These are phyloP conservation scores for Agrochola circellaris DNA, from an alignment of 2,888 invertebrate genomes.

Conservation along the genomic window DNA sequence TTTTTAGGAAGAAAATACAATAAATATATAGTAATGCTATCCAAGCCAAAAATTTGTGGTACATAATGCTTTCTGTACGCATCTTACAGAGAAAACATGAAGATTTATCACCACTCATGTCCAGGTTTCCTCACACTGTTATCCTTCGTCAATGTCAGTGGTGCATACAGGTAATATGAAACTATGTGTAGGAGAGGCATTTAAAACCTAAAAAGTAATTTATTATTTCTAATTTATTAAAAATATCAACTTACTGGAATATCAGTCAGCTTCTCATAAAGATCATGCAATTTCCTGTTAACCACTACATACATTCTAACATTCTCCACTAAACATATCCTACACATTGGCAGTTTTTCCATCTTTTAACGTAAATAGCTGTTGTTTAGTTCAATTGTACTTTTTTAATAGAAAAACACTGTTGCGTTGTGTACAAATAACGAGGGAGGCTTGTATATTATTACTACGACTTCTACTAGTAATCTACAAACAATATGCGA, in stretches of 20 bases:
- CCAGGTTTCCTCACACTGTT: too few relatives aligned
- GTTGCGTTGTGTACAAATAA: not conserved
- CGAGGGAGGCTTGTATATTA: not conserved
- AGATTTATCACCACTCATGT: too few relatives aligned
- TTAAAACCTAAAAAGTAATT: too few relatives aligned
- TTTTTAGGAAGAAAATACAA: too few relatives aligned
- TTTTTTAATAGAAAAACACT: not conserved
- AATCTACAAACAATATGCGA: not conserved
- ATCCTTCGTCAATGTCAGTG: too few relatives aligned
- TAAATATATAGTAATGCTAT: too few relatives aligned
- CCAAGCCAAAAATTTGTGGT: too few relatives aligned
- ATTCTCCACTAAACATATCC: conserved; percentile 4
- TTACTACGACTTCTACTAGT: not conserved
- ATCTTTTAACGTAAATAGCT: not conserved
- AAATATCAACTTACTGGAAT: not conserved
- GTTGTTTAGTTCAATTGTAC: not conserved
- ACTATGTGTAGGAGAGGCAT: too few relatives aligned
- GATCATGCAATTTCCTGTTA: not conserved
- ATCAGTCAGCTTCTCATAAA: conserved; percentile 1
- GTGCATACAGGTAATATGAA: too few relatives aligned
- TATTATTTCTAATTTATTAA: not conserved
- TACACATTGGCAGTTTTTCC: conserved; percentile 4
- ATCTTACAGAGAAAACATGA: too few relatives aligned
- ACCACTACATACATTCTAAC: not conserved
- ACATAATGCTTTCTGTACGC: too few relatives aligned